These are phyloP conservation scores for Stigmatopora argus DNA, from an alignment of 2,113 vertebrate genomes.

Conservation along the genomic window DNA sequence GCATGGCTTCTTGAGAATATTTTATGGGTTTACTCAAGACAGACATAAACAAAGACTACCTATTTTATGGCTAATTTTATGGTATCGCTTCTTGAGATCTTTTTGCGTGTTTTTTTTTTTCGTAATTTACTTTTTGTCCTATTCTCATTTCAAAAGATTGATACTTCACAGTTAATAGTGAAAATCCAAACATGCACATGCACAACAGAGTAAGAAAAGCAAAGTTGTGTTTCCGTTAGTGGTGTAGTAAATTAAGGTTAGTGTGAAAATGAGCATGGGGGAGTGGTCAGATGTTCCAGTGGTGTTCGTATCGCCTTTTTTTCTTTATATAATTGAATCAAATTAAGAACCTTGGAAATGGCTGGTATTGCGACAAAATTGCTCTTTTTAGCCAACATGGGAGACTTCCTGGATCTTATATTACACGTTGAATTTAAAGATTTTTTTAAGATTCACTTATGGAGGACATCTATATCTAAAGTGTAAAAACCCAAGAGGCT, in stretches of 20 bases:
- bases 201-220: background rate
- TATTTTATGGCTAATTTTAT: too few species aligned
- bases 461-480: too few species aligned
- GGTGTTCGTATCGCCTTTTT: background rate
- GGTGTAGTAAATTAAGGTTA: background rate
- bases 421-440: background rate
- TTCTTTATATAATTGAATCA: background rate
- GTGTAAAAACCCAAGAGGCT: too few species aligned
- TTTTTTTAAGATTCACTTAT: background rate
- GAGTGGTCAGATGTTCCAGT: background rate
- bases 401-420: background rate
- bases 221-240: background rate
- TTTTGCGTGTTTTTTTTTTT: too few species aligned
- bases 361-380: background rate
- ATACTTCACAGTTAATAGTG: background rate
- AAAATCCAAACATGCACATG: background rate
- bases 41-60: background rate
- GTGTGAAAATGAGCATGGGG: background rate
- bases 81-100: too few species aligned
- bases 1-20: background rate
- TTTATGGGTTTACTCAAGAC: background rate
- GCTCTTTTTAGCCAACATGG: background rate
- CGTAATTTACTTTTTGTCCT: too few species aligned
- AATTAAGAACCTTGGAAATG: background rate
- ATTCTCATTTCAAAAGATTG: background rate